A percentile compares a stretch with the other conserved stretches of the same genome.
phyloP scores from a whole-genome alignment of 2,113 vertebrate genomes.

The Labrus mixtus region DNA sequence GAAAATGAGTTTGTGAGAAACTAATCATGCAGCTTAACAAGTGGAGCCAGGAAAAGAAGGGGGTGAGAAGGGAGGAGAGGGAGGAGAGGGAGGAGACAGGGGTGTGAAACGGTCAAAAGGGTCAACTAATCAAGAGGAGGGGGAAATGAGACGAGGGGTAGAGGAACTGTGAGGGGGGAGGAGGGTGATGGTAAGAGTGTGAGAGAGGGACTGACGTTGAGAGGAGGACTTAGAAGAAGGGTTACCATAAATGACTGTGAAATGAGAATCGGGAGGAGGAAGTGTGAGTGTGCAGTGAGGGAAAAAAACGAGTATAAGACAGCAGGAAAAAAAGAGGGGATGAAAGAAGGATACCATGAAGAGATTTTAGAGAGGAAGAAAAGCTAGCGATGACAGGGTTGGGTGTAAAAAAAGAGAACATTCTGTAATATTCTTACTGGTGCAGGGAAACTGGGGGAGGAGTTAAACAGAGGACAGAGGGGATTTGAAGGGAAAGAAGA shows the following conservation, averaged over 20 bases:
- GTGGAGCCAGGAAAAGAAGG: slow-evolving; percentile 38
- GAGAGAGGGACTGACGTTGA: slow-evolving; percentile 43
- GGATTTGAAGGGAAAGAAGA: slow-evolving; percentile 44
- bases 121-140: slow-evolving; percentile 79
- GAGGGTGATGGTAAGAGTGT: background rate
- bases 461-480: slow-evolving; percentile 55
- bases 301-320: slow-evolving; percentile 53
- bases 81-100: slow-evolving; percentile 14
- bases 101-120: slow-evolving; percentile 72
- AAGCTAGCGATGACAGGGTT: slow-evolving; percentile 34
- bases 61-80: slow-evolving; percentile 2
- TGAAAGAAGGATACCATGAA: slow-evolving; percentile 60
- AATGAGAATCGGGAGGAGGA: slow-evolving; percentile 76
- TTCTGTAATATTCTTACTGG: slow-evolving; percentile 62
- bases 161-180: slow-evolving; percentile 28
- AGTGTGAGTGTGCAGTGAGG: slow-evolving; percentile 48
- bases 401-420: slow-evolving; percentile 38
- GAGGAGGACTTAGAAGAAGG: slow-evolving; percentile 68
- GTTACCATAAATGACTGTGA: slow-evolving; percentile 82
- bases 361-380: slow-evolving; percentile 48
- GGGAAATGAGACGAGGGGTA: slow-evolving; percentile 67
- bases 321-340: slow-evolving; percentile 45
- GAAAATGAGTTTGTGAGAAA: slow-evolving; percentile 76
- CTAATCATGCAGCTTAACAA: slow-evolving; percentile 77
- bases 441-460: slow-evolving; percentile 55